Conservation (phyloP, 2,113 vertebrate species). For the Ageneiosus marmoratus region DNA sequence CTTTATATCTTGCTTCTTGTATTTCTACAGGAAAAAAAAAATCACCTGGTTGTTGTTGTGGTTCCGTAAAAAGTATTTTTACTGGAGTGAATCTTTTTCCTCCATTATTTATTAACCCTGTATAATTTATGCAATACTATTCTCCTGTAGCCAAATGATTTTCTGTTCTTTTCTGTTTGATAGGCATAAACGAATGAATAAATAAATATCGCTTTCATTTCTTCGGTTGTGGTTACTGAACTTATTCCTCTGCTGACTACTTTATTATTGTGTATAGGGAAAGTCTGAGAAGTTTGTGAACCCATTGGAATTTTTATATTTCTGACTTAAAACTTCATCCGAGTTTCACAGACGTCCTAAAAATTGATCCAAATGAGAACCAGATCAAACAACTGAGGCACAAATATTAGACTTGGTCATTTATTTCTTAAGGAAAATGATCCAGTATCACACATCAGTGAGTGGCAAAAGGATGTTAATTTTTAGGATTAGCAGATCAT, state of each 20-base stretch:
- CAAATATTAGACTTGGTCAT: too few relatives aligned
- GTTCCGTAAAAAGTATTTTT: not conserved
- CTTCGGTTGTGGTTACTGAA: not conserved
- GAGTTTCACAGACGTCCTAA: too few relatives aligned
- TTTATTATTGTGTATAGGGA: too few relatives aligned
- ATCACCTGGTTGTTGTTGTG: not conserved
- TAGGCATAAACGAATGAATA: slow-evolving; percentile 31
- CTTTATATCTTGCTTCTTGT: not conserved
- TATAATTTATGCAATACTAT: not conserved
- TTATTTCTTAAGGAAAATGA: too few relatives aligned
- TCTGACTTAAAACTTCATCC: too few relatives aligned
- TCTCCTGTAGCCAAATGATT: not conserved
- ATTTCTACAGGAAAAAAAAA: not conserved
- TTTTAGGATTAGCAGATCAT: too few relatives aligned
- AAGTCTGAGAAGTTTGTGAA: too few relatives aligned
- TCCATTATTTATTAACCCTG: slow-evolving; percentile 13
- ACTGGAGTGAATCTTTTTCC: not conserved
- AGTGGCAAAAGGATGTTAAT: too few relatives aligned
- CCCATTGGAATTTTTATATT: too few relatives aligned
- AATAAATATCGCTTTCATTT: not conserved
- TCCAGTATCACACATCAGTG: too few relatives aligned
- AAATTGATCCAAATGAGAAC: too few relatives aligned
- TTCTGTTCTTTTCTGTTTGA: not conserved
- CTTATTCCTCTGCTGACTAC: not conserved
- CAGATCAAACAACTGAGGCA: too few relatives aligned